Evolutionary conservation across 2,797 vertebrate species (phyloP).

Genomic region (Epinephelus awoara): DNA sequence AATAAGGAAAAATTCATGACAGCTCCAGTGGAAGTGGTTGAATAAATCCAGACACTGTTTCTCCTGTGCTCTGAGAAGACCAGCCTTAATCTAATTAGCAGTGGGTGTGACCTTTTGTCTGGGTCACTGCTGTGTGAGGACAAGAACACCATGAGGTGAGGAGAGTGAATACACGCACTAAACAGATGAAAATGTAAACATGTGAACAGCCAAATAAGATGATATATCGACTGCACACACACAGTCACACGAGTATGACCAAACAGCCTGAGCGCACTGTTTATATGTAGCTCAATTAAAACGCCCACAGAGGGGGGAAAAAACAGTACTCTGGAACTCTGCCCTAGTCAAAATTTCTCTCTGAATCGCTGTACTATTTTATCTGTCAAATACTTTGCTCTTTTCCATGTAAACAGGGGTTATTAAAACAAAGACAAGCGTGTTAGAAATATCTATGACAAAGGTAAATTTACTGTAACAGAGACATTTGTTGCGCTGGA

Average conservation of each 20-base stretch:
- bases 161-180: constrained; percentile 38
- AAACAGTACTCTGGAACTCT: constrained; percentile 21
- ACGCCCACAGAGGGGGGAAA: constrained; percentile 14
- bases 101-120: constrained; percentile 70
- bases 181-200: constrained; percentile 25
- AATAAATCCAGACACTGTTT: constrained; percentile 54
- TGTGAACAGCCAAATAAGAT: constrained; percentile 16
- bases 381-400: constrained; percentile 26
- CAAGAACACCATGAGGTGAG: constrained; percentile 52
- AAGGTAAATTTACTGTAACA: constrained; percentile 24
- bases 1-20: constrained; percentile 32
- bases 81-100: constrained; percentile 76
- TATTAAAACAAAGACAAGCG: background rate
- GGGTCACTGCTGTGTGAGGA: constrained; percentile 66
- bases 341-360: constrained; percentile 17
- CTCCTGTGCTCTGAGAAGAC: constrained; percentile 38
- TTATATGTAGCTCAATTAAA: constrained; percentile 35
- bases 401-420: constrained; percentile 8
- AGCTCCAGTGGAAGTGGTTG: constrained; percentile 37
- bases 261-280: constrained; percentile 15
- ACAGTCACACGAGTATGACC: constrained; percentile 6
- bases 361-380: constrained; percentile 28
- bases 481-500: constrained; percentile 34
- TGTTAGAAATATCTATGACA: constrained; percentile 15
- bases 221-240: constrained; percentile 14